These are phyloP conservation scores for Telmatochromis sp. DNA, from an alignment of 2,113 vertebrate species.

Conservation along the genomic window DNA sequence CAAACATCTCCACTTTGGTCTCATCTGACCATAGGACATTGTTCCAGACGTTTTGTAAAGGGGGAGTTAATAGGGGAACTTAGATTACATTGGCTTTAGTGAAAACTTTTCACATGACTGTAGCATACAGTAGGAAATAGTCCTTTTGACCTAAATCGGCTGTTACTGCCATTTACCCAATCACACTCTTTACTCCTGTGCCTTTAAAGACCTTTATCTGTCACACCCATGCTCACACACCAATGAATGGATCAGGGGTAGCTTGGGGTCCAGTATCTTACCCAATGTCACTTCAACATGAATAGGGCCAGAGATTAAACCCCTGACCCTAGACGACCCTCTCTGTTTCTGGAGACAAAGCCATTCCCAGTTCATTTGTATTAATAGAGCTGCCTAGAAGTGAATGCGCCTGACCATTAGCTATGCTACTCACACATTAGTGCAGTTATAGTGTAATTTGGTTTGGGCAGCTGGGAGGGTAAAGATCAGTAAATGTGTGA, in stretches of 20 bases:
- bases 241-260: not conserved
- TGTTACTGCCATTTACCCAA: not conserved
- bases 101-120: not conserved
- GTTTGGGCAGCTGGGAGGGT: not conserved
- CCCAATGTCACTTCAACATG: not conserved
- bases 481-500: not conserved
- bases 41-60: not conserved
- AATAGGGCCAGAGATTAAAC: not conserved
- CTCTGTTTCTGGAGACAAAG: not conserved
- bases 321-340: not conserved
- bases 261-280: not conserved
- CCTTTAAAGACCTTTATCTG: not conserved
- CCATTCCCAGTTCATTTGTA: not conserved
- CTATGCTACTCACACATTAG: not conserved
- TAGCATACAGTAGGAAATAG: not conserved
- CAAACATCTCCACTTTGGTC: not conserved
- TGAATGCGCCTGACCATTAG: not conserved
- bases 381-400: not conserved
- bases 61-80: not conserved
- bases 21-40: not conserved
- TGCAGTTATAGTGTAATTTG: not conserved
- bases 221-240: not conserved
- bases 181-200: not conserved
- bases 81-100: not conserved
- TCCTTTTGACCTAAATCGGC: not conserved